These are phyloP conservation scores for Meiosimyza decipiens DNA, from an alignment of 2,888 invertebrate genomes.

Conservation along the genomic window DNA sequence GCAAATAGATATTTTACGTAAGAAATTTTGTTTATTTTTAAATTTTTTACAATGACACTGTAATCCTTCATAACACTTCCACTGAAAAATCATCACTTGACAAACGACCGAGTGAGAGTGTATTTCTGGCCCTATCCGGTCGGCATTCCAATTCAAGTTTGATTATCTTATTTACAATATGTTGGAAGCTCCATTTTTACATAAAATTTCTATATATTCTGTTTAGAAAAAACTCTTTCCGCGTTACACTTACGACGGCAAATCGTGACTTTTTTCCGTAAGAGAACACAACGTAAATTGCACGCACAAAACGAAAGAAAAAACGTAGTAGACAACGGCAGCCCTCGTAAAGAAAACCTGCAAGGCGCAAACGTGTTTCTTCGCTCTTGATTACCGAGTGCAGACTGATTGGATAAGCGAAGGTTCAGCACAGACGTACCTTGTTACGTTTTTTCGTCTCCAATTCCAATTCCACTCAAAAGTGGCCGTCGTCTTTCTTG, in stretches of 20 bases:
- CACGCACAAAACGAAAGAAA: slow-evolving; percentile 29
- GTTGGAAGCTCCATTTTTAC: slow-evolving; percentile 30
- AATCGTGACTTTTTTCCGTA: slow-evolving; percentile 35
- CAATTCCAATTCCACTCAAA: slow-evolving; percentile 31
- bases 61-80: too few species aligned
- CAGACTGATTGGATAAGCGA: slow-evolving; percentile 67
- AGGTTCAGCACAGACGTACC: slow-evolving; percentile 65
- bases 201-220: slow-evolving; percentile 42
- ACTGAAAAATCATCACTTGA: too few species aligned
- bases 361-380: slow-evolving; percentile 51
- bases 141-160: too few species aligned
- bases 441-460: slow-evolving; percentile 47
- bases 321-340: not conserved
- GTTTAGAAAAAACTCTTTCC: slow-evolving; percentile 10
- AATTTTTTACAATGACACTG: too few species aligned
- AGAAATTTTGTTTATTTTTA: too few species aligned
- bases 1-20: too few species aligned
- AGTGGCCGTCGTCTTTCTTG: slow-evolving; percentile 46
- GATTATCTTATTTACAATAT: not conserved
- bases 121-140: too few species aligned
- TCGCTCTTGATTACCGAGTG: slow-evolving; percentile 66
- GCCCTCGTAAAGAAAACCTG: slow-evolving; percentile 25
- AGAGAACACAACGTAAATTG: slow-evolving; percentile 31
- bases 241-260: slow-evolving; percentile 35
- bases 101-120: too few species aligned